phyloP scores from a whole-genome alignment of 2,113 vertebrate species.

The Stegostoma tigrinum region DNA sequence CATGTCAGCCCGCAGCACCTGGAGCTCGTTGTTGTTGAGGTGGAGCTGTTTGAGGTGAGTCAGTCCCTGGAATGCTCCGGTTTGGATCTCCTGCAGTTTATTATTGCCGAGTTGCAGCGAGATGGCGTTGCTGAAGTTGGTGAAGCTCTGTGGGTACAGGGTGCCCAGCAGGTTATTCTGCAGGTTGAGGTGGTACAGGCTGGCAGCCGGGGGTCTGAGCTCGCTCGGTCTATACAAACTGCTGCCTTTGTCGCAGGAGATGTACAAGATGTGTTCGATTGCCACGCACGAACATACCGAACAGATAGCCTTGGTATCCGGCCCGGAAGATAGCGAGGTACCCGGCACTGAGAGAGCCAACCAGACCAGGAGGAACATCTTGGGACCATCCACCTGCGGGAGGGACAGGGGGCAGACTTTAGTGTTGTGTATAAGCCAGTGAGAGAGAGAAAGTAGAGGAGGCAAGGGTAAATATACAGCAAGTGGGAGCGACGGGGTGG shows the following conservation, averaged over 20 bases:
- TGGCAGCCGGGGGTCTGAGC: conserved; percentile 83
- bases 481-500: too few relatives aligned
- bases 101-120: conserved; percentile 97
- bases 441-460: background rate
- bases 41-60: conserved; percentile 93
- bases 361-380: conserved; percentile 96
- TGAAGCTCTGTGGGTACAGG: conserved; percentile 90
- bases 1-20: conserved; percentile 88
- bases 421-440: background rate
- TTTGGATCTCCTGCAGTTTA: conserved; percentile 94
- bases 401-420: background rate
- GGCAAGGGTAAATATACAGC: too few relatives aligned
- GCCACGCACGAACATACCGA: conserved; percentile 92
- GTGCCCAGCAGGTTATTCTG: conserved; percentile 93
- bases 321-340: conserved; percentile 71
- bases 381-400: conserved; percentile 74
- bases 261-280: conserved; percentile 94
- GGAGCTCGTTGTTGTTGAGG: conserved; percentile 97
- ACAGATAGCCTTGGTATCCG: conserved; percentile 88
- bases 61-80: conserved; percentile 89
- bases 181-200: conserved; percentile 94
- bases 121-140: conserved; percentile 94
- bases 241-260: conserved; percentile 93
- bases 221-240: conserved; percentile 87
- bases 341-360: conserved; percentile 78